phyloP scores from a whole-genome alignment of 2,888 invertebrate species.

The Spodoptera picta region DNA sequence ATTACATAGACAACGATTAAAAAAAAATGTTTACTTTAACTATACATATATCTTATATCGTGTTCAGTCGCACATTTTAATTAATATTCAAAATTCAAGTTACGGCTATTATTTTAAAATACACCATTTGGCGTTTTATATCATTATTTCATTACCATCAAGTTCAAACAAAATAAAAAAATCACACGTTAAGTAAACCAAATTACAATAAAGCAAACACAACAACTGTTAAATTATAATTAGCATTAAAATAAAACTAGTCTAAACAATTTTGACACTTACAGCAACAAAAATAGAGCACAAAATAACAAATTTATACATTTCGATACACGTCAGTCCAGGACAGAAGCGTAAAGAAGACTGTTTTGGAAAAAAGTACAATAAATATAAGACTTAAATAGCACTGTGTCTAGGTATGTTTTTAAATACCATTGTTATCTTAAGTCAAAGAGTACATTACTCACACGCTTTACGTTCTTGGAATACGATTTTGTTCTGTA shows the following conservation, averaged over 20 bases:
- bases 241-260: background rate
- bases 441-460: slow-evolving; percentile 53
- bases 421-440: slow-evolving; percentile 52
- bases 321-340: slow-evolving; percentile 35
- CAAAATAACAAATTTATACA: slow-evolving; percentile 47
- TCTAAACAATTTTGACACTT: slow-evolving; percentile 14
- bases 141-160: too few relatives aligned
- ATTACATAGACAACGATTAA: too few relatives aligned
- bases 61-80: too few relatives aligned
- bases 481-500: slow-evolving; percentile 36
- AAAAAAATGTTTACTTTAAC: too few relatives aligned
- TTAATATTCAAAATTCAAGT: too few relatives aligned
- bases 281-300: slow-evolving; percentile 39
- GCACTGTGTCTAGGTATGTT: slow-evolving; percentile 33
- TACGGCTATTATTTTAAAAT: too few relatives aligned
- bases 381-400: slow-evolving; percentile 21
- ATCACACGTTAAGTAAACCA: too few relatives aligned
- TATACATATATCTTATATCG: too few relatives aligned
- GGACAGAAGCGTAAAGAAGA: slow-evolving; percentile 27
- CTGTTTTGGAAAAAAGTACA: slow-evolving; percentile 39
- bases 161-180: too few relatives aligned
- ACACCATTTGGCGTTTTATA: too few relatives aligned
- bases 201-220: too few relatives aligned
- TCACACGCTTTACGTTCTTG: slow-evolving; percentile 36
- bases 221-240: too few relatives aligned